Evolutionary conservation across 2,113 vertebrate genomes (phyloP), one percentile per base, ranked within the genome.

Genomic region (Bufo gargarizans): DNA sequence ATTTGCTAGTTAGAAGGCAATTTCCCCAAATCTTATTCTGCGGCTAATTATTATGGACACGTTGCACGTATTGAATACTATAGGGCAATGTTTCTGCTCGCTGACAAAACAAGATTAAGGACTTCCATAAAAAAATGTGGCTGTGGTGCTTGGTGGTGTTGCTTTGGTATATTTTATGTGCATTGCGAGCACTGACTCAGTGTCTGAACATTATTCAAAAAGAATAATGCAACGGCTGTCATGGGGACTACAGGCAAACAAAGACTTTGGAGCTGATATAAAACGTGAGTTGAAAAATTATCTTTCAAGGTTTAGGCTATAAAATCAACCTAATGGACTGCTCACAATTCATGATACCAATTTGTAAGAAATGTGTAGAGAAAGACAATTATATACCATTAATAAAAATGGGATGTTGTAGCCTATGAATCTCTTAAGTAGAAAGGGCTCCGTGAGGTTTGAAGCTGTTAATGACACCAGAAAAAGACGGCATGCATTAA

Each of bases 191-290:
- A 90, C 90, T 77, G 84, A 92, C 92, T 91, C 86, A 9, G 85
- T 69, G 58, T 88, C 91, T 91, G 89, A 91, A 92, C 91, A 95
- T 95, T 94, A 93, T 89, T 95, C 93, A 94, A 92, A 91, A 94
- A 95, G 93, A 94, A 93, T 94, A 92, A 94, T 90, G 92, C 90
- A 89, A 56, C 87, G 47, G 45, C 90, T 91, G 89, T 91, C 91
- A 92, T 65, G 19, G 89, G 61, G 90, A 93, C 90, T 8, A 88
- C 81, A 91, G 87, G 56, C 87, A 93, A 93, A 93, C 89, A 91
- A 92, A 91, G 85, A 90, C 92, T 89, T 90, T 90, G 84, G 88
- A 90, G 86, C 90, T 89, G 90, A 55, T 82, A 87, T 91, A 91
- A 93, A 94, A 91, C 89, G 89, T 77, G 50, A 19, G 22, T 9